Percentiles rank a stretch among this genome's conserved stretches.
These are phyloP conservation scores for Sthenelais limicola DNA, from an alignment of 2,888 invertebrate species.

Conservation along the genomic window DNA sequence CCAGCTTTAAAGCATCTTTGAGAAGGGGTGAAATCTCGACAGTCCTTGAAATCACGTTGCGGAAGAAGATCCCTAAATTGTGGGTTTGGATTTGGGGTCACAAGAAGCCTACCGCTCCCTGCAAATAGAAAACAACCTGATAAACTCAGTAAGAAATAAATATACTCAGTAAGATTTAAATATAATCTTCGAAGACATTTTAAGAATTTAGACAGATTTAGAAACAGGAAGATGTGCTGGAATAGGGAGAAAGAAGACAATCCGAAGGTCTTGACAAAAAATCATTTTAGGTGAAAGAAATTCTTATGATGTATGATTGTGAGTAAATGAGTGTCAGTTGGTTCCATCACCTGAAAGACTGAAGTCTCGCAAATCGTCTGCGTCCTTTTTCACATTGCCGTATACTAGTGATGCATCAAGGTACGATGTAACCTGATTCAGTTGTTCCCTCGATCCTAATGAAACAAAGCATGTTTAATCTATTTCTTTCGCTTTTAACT, in stretches of 20 bases:
- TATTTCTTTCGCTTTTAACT: too few species aligned
- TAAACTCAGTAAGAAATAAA: slow-evolving; percentile 16
- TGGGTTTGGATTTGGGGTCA: slow-evolving; percentile 38
- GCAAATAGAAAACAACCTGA: neutral
- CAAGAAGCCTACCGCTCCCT: slow-evolving; percentile 40
- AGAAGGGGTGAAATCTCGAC: slow-evolving; percentile 41
- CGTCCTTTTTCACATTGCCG: slow-evolving; percentile 61
- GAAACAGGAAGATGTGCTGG: too few species aligned
- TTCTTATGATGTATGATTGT: too few species aligned
- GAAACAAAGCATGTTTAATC: too few species aligned
- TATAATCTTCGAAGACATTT: too few species aligned
- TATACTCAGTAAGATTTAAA: too few species aligned
- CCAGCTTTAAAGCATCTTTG: slow-evolving; percentile 45
- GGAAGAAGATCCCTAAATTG: slow-evolving; percentile 38
- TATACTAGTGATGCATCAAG: slow-evolving; percentile 82
- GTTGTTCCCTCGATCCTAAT: slow-evolving; percentile 82
- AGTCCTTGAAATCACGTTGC: slow-evolving; percentile 7
- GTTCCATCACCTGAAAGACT: slow-evolving; percentile 13
- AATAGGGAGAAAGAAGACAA: too few species aligned
- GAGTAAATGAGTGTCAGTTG: too few species aligned
- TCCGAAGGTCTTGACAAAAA: too few species aligned
- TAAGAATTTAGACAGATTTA: too few species aligned
- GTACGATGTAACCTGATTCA: slow-evolving; percentile 85
- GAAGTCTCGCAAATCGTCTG: slow-evolving; percentile 67
- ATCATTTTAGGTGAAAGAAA: too few species aligned